phyloP scores from a whole-genome alignment of 1,140 invertebrate species.

The Drosophila willistoni region DNA sequence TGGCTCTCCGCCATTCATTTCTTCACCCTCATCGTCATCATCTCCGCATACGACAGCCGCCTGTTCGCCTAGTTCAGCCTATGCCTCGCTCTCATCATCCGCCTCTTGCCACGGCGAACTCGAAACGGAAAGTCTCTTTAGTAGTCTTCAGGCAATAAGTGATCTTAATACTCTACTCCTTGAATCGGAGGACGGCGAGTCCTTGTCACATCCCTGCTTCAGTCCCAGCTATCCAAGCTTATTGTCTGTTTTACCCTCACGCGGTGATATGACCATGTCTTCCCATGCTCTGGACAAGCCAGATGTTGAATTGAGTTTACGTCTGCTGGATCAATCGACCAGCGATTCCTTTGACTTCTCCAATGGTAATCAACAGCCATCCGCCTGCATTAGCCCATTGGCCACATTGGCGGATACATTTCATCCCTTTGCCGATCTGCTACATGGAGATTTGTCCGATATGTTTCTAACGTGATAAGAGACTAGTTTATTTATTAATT shows the following conservation, averaged over 20 bases:
- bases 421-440: conserved; percentile 70
- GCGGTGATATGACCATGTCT: conserved; percentile 66
- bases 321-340: conserved; percentile 69
- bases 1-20: conserved; percentile 45
- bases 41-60: conserved; percentile 32
- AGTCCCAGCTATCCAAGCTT: conserved; percentile 57
- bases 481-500: conserved; percentile 44
- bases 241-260: conserved; percentile 45
- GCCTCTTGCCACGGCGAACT: conserved; percentile 41
- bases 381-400: conserved; percentile 78
- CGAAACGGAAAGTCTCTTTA: conserved; percentile 53
- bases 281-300: conserved; percentile 52
- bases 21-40: not conserved
- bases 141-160: conserved; percentile 46
- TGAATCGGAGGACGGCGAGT: conserved; percentile 85
- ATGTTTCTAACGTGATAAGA: conserved; percentile 76
- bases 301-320: conserved; percentile 74
- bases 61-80: conserved; percentile 56
- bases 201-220: conserved; percentile 77
- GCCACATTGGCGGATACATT: conserved; percentile 61
- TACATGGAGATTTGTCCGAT: conserved; percentile 70
- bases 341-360: conserved; percentile 71
- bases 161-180: conserved; percentile 82
- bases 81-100: conserved; percentile 58
- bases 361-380: conserved; percentile 63